A percentile compares a stretch with the other conserved stretches of the same genome.
These are phyloP conservation scores for Halesus radiatus DNA, from an alignment of 1,140 invertebrate genomes.

Conservation along the genomic window DNA sequence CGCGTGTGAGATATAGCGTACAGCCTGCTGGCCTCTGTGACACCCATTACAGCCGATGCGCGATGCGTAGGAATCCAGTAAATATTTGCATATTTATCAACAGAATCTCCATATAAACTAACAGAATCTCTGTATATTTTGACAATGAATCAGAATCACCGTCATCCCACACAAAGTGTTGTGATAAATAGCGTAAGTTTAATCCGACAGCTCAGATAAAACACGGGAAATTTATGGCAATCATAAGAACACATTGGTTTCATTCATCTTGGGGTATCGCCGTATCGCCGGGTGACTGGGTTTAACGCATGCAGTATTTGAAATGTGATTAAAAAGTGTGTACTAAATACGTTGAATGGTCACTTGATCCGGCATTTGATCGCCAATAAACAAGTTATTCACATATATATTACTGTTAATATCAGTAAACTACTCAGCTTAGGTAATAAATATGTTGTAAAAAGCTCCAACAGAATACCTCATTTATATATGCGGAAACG, in stretches of 20 bases:
- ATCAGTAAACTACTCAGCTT: no score
- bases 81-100: constrained; percentile 27
- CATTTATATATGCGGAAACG: no score
- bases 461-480: no score
- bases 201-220: constrained; percentile 36
- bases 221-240: constrained; percentile 28
- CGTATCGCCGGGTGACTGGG: not conserved
- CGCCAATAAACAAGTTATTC: no score
- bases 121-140: constrained; percentile 32
- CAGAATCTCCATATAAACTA: constrained; percentile 23
- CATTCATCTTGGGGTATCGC: not conserved
- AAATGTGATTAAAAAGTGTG: no score
- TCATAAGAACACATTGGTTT: constrained; percentile 15
- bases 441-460: no score
- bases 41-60: not conserved
- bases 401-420: no score
- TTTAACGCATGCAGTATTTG: no score
- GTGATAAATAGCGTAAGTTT: constrained; percentile 28
- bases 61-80: constrained; percentile 23
- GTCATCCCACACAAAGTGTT: constrained; percentile 27
- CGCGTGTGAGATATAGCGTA: constrained; percentile 4
- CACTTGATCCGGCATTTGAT: no score
- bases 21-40: constrained; percentile 6
- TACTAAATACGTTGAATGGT: no score
- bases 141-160: constrained; percentile 32